phyloP scores from a whole-genome alignment of 2,888 invertebrate species.

The Augiades crinisus region DNA sequence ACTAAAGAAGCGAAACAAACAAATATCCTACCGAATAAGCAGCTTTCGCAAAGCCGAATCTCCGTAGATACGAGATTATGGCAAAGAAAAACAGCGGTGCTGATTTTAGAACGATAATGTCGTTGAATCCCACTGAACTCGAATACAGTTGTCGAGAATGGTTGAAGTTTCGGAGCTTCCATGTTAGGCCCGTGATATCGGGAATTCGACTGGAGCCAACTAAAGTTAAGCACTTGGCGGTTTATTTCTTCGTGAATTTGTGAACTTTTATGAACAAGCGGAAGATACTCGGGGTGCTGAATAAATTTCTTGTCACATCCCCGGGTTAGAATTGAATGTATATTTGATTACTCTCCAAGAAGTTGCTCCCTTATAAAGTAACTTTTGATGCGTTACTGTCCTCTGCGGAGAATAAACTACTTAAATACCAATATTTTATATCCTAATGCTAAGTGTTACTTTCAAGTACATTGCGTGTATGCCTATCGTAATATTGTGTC shows the following conservation, averaged over 20 bases:
- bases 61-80: not conserved
- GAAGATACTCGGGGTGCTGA: not conserved
- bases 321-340: not conserved
- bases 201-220: slow-evolving; percentile 27
- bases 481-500: too few species aligned
- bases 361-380: too few species aligned
- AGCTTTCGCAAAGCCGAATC: too few species aligned
- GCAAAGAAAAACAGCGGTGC: not conserved
- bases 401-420: too few species aligned
- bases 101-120: not conserved
- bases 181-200: slow-evolving; percentile 36
- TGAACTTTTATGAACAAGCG: slow-evolving; percentile 33
- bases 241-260: slow-evolving; percentile 35
- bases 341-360: not conserved
- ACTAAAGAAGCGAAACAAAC: too few species aligned
- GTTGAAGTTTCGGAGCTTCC: slow-evolving; percentile 51
- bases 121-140: slow-evolving; percentile 56
- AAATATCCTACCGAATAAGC: too few species aligned
- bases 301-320: slow-evolving; percentile 1
- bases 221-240: slow-evolving; percentile 32
- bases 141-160: slow-evolving; percentile 59
- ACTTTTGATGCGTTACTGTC: too few species aligned
- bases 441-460: too few species aligned
- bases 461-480: too few species aligned
- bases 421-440: too few species aligned